These are phyloP conservation scores for Drosophila obscura DNA, from an alignment of 1,140 invertebrate species.

Conservation along the genomic window DNA sequence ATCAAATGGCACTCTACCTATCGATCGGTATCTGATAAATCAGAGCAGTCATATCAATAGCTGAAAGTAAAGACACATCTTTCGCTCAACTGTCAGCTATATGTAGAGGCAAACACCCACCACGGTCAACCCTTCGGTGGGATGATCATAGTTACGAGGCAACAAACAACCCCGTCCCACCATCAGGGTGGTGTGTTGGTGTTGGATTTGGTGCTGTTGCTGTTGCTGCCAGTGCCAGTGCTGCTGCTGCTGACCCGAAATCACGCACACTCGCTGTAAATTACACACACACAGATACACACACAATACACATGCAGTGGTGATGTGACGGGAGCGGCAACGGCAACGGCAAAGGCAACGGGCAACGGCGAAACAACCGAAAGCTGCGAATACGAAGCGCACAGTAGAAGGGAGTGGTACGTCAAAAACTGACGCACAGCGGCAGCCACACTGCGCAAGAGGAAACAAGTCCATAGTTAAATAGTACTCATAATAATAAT, in stretches of 20 bases:
- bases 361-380: constrained; percentile 27
- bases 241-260: constrained; percentile 75
- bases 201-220: constrained; percentile 34
- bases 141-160: no score
- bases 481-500: constrained; percentile 41
- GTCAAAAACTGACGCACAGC: constrained; percentile 84
- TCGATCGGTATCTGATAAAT: constrained; percentile 22
- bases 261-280: constrained; percentile 81
- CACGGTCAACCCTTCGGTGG: constrained; percentile 13
- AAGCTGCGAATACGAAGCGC: constrained; percentile 74
- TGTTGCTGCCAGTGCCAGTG: constrained; percentile 36
- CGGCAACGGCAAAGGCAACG: constrained; percentile 41
- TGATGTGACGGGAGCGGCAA: constrained; percentile 66
- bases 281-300: constrained; percentile 59
- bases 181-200: constrained; percentile 51
- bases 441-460: constrained; percentile 39
- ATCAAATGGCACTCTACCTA: constrained; percentile 24
- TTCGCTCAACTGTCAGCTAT: neutral
- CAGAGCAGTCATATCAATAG: neutral
- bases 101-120: neutral
- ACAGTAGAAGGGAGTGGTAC: constrained; percentile 83
- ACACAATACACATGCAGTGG: constrained; percentile 19
- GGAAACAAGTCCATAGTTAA: constrained; percentile 70
- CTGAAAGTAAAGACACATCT: neutral
- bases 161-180: constrained; percentile 36